Conservation (phyloP, 2,797 vertebrate species). For the Heterohyrax brucei region DNA sequence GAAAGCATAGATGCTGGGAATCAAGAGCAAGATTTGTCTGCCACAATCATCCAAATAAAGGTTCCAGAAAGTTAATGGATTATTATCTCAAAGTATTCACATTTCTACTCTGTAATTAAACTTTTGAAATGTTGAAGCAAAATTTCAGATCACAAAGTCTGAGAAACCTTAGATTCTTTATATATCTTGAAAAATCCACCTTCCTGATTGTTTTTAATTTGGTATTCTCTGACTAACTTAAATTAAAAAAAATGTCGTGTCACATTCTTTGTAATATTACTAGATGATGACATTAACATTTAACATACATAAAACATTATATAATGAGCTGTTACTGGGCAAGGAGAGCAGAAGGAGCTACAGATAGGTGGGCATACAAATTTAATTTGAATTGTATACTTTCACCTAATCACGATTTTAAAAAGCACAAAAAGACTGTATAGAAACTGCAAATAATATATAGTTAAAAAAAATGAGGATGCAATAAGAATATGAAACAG, state of each 20-base stretch:
- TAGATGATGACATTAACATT: not conserved
- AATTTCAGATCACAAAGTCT: slow-evolving; percentile 13
- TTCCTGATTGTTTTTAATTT: slow-evolving; percentile 67
- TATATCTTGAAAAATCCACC: not conserved
- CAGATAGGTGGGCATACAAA: too few relatives aligned
- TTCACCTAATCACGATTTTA: too few relatives aligned
- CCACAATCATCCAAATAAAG: not conserved
- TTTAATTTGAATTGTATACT: too few relatives aligned
- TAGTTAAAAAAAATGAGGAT: not conserved
- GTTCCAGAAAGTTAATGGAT: slow-evolving; percentile 10
- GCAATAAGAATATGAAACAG: not conserved
- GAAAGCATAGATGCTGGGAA: not conserved
- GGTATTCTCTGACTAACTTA: slow-evolving; percentile 32
- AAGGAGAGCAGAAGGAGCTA: too few relatives aligned
- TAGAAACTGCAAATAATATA: not conserved
- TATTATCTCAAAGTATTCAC: not conserved
- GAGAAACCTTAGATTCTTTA: not conserved
- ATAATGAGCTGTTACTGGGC: too few relatives aligned
- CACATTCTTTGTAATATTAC: not conserved
- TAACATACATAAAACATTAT: not conserved
- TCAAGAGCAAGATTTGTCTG: not conserved
- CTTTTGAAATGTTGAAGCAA: slow-evolving; percentile 59
- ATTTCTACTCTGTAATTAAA: not conserved
- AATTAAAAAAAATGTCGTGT: not conserved
- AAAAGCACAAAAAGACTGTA: too few relatives aligned